Evolutionary conservation across 2,113 vertebrate genomes (phyloP).

Genomic region (Prolemur simus): DNA sequence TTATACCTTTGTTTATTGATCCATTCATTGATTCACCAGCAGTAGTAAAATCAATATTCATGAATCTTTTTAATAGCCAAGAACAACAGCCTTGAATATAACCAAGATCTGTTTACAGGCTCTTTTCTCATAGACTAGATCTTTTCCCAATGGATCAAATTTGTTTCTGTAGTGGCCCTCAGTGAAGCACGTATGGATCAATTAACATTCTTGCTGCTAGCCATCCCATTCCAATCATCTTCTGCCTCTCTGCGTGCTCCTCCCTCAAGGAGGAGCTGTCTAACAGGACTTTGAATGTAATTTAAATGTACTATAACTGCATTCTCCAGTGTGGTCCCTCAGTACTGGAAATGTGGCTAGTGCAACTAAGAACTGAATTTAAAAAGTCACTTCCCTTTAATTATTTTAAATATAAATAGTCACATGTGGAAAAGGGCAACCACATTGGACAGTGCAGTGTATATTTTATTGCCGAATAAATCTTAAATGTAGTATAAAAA

Average conservation of each 20-base stretch:
- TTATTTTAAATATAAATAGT: not conserved
- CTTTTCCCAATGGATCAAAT: fast-evolving
- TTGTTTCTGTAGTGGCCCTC: not conserved
- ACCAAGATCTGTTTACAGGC: not conserved
- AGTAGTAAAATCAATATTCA: not conserved
- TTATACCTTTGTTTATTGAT: constrained; percentile 30
- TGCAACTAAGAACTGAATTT: not conserved
- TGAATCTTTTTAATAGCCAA: not conserved
- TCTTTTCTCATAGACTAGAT: not conserved
- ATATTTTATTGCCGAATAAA: not conserved
- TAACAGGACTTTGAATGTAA: fast-evolving
- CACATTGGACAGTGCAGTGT: not conserved
- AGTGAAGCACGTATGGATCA: fast-evolving
- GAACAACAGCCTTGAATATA: not conserved
- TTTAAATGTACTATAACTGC: fast-evolving
- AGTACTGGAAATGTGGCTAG: not conserved
- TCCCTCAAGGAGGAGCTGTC: fast-evolving
- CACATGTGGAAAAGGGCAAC: fast-evolving
- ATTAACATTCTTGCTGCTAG: fast-evolving
- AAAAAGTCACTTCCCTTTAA: not conserved
- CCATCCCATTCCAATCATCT: fast-evolving
- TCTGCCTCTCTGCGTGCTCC: fast-evolving
- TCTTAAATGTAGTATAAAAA: not conserved
- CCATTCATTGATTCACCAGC: not conserved
- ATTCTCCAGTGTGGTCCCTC: fast-evolving